Evolutionary conservation across 2,797 vertebrate species (phyloP), one percentile per base, ranked within the genome.

Genomic region (Enteromius anoplus): DNA sequence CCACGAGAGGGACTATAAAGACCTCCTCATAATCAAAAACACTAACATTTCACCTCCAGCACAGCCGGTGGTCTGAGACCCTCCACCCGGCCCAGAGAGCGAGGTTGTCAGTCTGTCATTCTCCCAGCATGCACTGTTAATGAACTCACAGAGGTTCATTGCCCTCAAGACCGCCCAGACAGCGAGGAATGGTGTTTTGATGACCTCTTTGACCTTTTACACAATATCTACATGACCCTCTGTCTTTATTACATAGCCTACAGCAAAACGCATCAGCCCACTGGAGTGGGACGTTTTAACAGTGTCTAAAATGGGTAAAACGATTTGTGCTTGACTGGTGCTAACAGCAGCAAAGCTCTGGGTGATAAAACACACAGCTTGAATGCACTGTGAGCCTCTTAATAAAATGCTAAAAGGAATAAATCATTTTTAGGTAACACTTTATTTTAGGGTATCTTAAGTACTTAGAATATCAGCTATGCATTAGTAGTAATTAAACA

Each of bases 61-160:
- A 53, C 62, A 80, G 85, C 58, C 26, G 8, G 84, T 37, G 80
- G 84, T 71, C 73, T 45, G 51, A 84, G 78, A 69, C 55, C 82
- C 65, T 75, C 81, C 47, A 37, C 40, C 75, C 73, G 17, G 82
- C 69, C 75, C 84, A 78, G 70, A 84, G 85, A 85, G 73, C 10
- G 32, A 80, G 75, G 81, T 84, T 69, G 75, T 65, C 62, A 80
- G 71, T 84, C 85, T 82, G 86, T 91, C 90, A 90, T 91, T 84
- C 78, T 92, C 92, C 84, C 92, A 92, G 91, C 91, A 83, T 84
- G 90, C 84, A 87, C 26, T 77, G 66, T 45, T 86, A 75, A 83
- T 79, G 84, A 88, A 81, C 71, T 80, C 80, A 80, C 62, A 62
- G 40, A 64, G n/a, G 32, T 81, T 78, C 71, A 80, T 62, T 51